Base-by-base conservation (phyloP, 2,888 invertebrate genomes). In the Flexamia atlantica region DNA sequence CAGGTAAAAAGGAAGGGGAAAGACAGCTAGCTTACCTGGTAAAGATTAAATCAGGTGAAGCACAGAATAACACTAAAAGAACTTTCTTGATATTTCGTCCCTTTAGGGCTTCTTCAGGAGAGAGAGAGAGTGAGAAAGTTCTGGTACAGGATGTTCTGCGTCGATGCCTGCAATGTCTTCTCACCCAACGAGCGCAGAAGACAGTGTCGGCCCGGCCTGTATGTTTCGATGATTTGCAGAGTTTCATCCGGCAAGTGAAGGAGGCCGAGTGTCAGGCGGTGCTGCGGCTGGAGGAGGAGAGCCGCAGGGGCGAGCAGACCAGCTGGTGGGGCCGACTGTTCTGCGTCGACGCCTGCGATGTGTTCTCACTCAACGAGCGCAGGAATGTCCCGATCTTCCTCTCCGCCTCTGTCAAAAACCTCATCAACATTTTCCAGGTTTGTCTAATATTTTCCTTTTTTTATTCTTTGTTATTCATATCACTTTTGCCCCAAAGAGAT, bases 341-440 rank as follows among this genome's bases (percentile, higher is more conserved):
- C 57, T n/a, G 32, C n/a, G 1, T 2, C 25, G 57, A 36, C 20
- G 12, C 25, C 4, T 2, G 12, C 23, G 36, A 57, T n/a, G 20
- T 36, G 1, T 53, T n/a, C 36, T 50, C 79, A 1, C 57, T 57
- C 30, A 30, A 30, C 25, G 79, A 79, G 23, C 28, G 79, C 25
- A 57, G 36, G 36, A 79, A 79, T n/a, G 79, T 79, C 2, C 79
- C 79, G 1, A 57, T 79, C 5, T 79, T 79, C 36, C 57, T 79
- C 2, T 53, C 79, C n/a, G 53, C 79, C 12, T 30, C 53, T 1
- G 50, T 79, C 28, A 50, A 57, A 28, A 79, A 79, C 23, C 57
- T 76, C 46, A 46, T 46, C 74, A 76, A 14, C 23, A 76, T 76
- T 12, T 76, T 76, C 46, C 74, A 76, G 46, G 74, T 76, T 7